phyloP scores from a whole-genome alignment of 2,113 vertebrate species.

The Nyctibius bracteatus region DNA sequence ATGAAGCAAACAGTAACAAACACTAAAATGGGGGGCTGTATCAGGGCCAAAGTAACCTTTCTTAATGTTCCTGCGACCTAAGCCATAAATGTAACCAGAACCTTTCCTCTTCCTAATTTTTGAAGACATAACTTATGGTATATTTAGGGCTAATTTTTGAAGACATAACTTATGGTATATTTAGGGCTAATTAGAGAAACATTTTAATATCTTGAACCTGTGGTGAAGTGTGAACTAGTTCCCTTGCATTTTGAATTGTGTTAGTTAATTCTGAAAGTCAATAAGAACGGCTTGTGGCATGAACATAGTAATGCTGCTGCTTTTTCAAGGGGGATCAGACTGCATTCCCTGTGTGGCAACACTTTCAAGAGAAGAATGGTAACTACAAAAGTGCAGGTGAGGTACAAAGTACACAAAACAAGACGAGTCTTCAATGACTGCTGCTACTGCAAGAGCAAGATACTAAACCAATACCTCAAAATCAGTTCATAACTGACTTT shows the following conservation, averaged over 20 bases:
- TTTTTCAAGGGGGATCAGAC: neutral
- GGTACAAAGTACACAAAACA: neutral
- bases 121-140: neutral
- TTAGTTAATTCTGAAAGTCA: neutral
- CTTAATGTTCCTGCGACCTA: neutral
- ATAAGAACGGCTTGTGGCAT: neutral
- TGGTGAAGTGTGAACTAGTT: neutral
- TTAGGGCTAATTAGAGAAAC: neutral
- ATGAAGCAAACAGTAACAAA: neutral
- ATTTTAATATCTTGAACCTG: neutral
- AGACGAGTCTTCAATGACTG: neutral
- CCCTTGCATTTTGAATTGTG: neutral
- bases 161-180: neutral
- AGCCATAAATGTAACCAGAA: neutral
- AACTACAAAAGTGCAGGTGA: neutral
- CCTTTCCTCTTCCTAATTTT: neutral
- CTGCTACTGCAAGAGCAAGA: neutral
- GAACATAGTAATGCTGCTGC: neutral
- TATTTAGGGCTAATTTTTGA: neutral
- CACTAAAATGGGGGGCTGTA: accelerated
- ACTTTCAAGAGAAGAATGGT: neutral
- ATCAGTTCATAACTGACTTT: neutral
- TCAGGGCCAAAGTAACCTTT: neutral
- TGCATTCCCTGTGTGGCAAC: neutral
- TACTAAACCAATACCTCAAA: neutral